Evolutionary conservation across 2,888 invertebrate genomes (phyloP), one percentile per base, ranked within the genome.

Genomic region (Oscheius sp.): DNA sequence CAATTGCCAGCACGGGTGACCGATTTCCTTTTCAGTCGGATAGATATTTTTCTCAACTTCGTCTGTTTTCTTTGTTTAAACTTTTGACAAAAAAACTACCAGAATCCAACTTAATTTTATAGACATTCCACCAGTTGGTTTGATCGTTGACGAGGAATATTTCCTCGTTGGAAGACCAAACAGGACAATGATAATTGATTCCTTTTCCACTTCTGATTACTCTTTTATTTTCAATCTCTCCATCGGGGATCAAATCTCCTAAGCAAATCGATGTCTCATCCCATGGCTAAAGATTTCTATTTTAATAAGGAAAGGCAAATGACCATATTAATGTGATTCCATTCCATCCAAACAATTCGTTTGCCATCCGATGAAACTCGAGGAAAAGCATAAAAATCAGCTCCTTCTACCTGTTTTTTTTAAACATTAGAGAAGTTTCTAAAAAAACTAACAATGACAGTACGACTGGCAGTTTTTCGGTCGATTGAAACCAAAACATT

Each of bases 311-410:
- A 39, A 12, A 25, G 12, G 1, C 12, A 39, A 65, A 69, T 42
- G 70, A 88, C 88, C 89, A 89, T 89, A 76, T 88, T 88, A 3
- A 87, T 88, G 76, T 88, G 87, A 66, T 86, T 84, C 89, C 89
- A 89, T 73, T 88, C 86, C 67, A 88, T 82, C 88, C 88, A 89
- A 17, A 84, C 82, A 29, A 88, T 77, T 33, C 81, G 80, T 50
- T 78, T 84, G 12, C 88, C 88, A 83, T 88, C 85, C 3, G 87
- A 87, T 4, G 87, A 87, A 4, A 88, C 84, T 52, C 87, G 77
- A 29, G 89, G 88, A 69, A 81, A 79, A 34, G 87, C 82, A 76
- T 89, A 89, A 73, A 89, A 89, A 72, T 89, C 89, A 34, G 83
- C 82, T 27, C 88, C 88, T 5, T 65, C 45, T 1, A 78, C n/a